phyloP scores from a whole-genome alignment of 2,113 vertebrate species.

The Dascyllus trimaculatus region DNA sequence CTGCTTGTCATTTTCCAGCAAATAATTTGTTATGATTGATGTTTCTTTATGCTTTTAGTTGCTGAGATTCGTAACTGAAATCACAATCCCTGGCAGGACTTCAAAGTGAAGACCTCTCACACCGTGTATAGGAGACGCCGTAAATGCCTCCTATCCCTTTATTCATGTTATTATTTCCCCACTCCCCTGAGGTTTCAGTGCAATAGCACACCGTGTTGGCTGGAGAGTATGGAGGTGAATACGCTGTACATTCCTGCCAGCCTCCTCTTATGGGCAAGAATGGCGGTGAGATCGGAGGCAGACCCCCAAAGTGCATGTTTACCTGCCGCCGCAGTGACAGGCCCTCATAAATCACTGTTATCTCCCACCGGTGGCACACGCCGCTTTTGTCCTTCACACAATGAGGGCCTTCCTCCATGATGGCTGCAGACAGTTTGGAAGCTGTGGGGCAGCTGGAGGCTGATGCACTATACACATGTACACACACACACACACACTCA shows the following conservation, averaged over 20 bases:
- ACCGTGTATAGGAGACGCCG: not conserved
- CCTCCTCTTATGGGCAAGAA: conserved; percentile 42
- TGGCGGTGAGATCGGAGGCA: conserved; percentile 31
- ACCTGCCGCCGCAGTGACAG: conserved; percentile 78
- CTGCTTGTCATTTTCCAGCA: not conserved
- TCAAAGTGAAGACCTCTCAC: not conserved
- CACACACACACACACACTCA: conserved; percentile 20
- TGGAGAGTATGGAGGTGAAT: conserved; percentile 34
- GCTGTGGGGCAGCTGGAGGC: conserved; percentile 56
- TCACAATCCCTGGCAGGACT: conserved; percentile 5
- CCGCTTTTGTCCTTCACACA: conserved; percentile 83
- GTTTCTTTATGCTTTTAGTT: not conserved
- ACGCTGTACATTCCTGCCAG: conserved; percentile 32
- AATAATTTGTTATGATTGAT: not conserved
- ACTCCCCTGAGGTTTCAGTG: conserved; percentile 8
- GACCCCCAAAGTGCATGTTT: conserved; percentile 72
- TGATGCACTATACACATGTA: conserved; percentile 31
- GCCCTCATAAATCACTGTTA: conserved; percentile 85
- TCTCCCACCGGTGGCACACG: conserved; percentile 80
- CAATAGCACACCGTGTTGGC: not conserved
- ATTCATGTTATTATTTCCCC: conserved; percentile 14
- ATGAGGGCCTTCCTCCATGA: conserved; percentile 71
- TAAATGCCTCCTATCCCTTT: conserved; percentile 9
- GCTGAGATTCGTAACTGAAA: not conserved
- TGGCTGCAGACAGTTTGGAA: conserved; percentile 68